Evolutionary conservation across 2,113 vertebrate genomes (phyloP), one percentile per base, ranked within the genome.

Genomic region (Astur gentilis): DNA sequence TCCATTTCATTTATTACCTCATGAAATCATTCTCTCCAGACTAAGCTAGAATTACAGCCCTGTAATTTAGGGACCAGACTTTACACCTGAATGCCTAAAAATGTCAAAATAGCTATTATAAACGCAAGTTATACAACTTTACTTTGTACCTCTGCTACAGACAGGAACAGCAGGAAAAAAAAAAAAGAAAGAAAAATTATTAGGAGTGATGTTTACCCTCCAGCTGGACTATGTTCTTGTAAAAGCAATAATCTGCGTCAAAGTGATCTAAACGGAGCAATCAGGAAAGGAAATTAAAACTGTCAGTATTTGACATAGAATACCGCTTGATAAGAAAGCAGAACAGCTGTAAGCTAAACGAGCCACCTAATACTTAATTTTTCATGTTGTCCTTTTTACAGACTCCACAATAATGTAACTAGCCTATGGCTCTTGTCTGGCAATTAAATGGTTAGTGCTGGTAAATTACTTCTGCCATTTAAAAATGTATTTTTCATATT

Each of bases 251-350:
- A 79, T 94, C 47, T 96, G 44, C 2, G 45, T 97, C 96, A 97
- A 95, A 96, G 69, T 57, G 72, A 93, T 96, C 91, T 86, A 77
- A 98, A 92, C 36, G 76, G 45, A 85, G 45, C 45, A 83, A 93
- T 79, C 54, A 40, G 44, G 79, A 76, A 60, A 93, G 42, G 86
- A 95, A 97, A 95, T 95, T 79, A 82, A 81, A 97, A 65, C 38
- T 87, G 55, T 95, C 80, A 55, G 90, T 93, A 78, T 95, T 67
- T 82, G 86, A 79, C 69, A 85, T 32, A 90, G 71, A 93, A 66
- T 85, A 20, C 32, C 0, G 1, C 62, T 81, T 42, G 55, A 77
- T 62, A 90, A 82, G 91, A 92, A 96, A 83, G 40, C 64, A 89
- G 69, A 97, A 88, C 88, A 96, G 83, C 94, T 97, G 89, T 92